phyloP scores from a whole-genome alignment of 2,797 vertebrate species.

The Emydoidea blandingii region DNA sequence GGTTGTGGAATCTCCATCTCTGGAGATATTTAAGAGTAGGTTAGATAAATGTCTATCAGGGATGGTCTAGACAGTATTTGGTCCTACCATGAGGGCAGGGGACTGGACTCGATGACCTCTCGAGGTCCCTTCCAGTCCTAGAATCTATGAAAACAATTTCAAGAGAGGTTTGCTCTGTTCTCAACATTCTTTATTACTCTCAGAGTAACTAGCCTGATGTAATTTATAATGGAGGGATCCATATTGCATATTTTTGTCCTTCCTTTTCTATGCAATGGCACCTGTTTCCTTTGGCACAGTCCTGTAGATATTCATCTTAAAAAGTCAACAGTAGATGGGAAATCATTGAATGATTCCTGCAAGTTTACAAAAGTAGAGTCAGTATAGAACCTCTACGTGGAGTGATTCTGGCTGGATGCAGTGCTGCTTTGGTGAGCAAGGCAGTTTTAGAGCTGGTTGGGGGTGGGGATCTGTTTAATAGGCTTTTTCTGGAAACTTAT shows the following conservation, averaged over 20 bases:
- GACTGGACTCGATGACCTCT: no score
- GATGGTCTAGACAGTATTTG: no score
- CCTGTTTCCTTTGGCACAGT: not conserved
- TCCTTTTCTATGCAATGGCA: not conserved
- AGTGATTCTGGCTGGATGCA: not conserved
- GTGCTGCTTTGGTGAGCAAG: not conserved
- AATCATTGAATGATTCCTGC: not conserved
- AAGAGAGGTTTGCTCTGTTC: not conserved
- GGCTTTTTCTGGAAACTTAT: not conserved
- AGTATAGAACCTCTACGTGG: not conserved
- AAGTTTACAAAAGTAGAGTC: not conserved
- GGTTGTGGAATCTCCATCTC: no score
- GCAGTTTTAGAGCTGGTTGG: not conserved
- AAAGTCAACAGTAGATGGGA: not conserved
- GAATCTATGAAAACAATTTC: not conserved
- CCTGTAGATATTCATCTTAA: not conserved
- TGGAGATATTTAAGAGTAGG: no score
- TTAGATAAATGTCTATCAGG: no score
- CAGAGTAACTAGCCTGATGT: not conserved
- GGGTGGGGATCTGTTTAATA: not conserved
- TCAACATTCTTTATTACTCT: not conserved
- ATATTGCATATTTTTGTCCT: not conserved
- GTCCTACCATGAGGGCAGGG: no score
- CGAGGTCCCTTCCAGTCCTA: no score
- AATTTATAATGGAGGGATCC: slow-evolving; percentile 6